Conservation (phyloP, 2,888 invertebrate species). For the Dendrolimus houi region DNA sequence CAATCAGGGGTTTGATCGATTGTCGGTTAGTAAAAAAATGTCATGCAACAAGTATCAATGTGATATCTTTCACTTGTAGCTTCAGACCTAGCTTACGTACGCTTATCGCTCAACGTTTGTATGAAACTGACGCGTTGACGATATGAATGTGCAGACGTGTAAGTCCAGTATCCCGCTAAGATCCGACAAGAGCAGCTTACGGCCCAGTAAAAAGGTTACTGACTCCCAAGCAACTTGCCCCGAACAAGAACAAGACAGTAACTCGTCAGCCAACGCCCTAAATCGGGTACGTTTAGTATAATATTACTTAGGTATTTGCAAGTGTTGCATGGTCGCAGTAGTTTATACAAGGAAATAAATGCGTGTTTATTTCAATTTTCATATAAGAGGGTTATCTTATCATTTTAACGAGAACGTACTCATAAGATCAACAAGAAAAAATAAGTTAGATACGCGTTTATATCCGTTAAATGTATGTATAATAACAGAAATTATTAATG, state of each 20-base stretch:
- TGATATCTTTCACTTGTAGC: too few species aligned
- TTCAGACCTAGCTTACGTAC: too few species aligned
- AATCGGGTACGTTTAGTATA: slow-evolving; percentile 28
- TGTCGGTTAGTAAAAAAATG: too few species aligned
- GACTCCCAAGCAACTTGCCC: slow-evolving; percentile 9
- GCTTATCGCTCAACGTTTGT: too few species aligned
- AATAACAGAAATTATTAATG: too few species aligned
- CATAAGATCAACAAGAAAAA: too few species aligned
- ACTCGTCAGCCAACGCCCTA: slow-evolving; percentile 20
- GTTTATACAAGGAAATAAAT: neutral
- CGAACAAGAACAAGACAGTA: slow-evolving; percentile 15
- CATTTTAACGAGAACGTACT: neutral
- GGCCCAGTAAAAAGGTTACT: slow-evolving; percentile 18
- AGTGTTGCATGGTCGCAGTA: neutral
- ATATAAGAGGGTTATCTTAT: slow-evolving; percentile 2
- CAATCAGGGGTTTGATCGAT: too few species aligned
- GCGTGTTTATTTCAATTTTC: slow-evolving; percentile 1
- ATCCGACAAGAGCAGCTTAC: neutral
- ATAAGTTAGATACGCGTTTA: too few species aligned
- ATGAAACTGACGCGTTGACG: neutral
- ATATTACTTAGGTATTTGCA: too few species aligned
- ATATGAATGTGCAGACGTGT: slow-evolving; percentile 18
- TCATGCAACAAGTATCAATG: too few species aligned
- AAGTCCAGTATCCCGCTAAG: slow-evolving; percentile 19
- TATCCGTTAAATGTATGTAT: too few species aligned